These are phyloP conservation scores for Pinctada fucata DNA, from an alignment of 2,888 invertebrate genomes.

Conservation along the genomic window DNA sequence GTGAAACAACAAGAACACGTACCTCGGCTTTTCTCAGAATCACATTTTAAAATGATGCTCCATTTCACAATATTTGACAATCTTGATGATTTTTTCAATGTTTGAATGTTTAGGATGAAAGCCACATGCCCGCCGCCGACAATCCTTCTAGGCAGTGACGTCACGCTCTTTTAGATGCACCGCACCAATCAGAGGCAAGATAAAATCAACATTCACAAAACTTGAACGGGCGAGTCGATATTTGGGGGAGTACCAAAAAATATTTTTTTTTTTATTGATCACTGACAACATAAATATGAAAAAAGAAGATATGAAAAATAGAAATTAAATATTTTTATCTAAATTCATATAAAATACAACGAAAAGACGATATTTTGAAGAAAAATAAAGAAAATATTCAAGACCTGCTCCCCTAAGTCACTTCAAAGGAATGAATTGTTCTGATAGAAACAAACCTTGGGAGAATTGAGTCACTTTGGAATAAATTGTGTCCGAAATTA, in stretches of 20 bases:
- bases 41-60: background rate
- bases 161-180: slow-evolving; percentile 69
- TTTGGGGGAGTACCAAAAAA: background rate
- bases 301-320: no score
- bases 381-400: no score
- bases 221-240: slow-evolving; percentile 60
- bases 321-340: no score
- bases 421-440: background rate
- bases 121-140: slow-evolving; percentile 73
- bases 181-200: slow-evolving; percentile 72
- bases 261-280: no score
- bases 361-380: no score
- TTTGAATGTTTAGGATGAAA: slow-evolving; percentile 73
- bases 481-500: background rate
- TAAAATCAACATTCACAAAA: slow-evolving; percentile 71
- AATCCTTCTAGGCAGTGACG: slow-evolving; percentile 70
- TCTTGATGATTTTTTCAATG: slow-evolving; percentile 47
- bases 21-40: background rate
- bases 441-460: background rate
- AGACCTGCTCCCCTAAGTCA: background rate
- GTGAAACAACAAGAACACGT: background rate
- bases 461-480: background rate
- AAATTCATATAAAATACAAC: no score
- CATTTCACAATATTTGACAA: background rate
- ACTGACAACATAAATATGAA: no score